phyloP scores from a whole-genome alignment of 2,797 vertebrate species.

The Tarsius wallacei region DNA sequence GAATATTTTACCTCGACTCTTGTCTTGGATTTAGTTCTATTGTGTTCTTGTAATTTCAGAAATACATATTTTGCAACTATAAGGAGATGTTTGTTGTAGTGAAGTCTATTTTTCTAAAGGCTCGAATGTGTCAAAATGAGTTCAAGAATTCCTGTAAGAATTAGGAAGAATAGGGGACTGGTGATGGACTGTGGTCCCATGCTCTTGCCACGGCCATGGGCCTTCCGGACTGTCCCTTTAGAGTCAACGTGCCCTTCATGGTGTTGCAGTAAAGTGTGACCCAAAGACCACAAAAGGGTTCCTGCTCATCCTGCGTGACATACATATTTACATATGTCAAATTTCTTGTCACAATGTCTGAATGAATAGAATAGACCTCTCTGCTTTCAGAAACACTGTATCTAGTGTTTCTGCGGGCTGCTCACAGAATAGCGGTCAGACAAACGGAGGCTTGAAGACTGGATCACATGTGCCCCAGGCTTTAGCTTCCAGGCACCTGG shows the following conservation, averaged over 20 bases:
- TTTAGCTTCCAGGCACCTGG: not conserved
- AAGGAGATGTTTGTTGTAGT: not conserved
- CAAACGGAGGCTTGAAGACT: not conserved
- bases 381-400: constrained; percentile 33
- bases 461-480: not conserved
- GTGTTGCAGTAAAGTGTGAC: not conserved
- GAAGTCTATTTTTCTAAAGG: not conserved
- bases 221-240: not conserved
- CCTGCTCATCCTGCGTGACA: not conserved
- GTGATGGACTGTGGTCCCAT: not conserved
- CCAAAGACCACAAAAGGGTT: not conserved
- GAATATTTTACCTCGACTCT: not conserved
- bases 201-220: not conserved
- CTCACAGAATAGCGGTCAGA: not conserved
- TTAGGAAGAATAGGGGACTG: not conserved
- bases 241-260: accelerated
- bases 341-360: constrained; percentile 43
- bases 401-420: not conserved
- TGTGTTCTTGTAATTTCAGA: constrained; percentile 37
- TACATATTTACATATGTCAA: not conserved
- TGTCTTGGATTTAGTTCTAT: not conserved
- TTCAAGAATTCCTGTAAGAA: not conserved
- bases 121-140: not conserved
- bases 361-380: constrained; percentile 21
- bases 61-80: not conserved